phyloP scores from a whole-genome alignment of 2,797 vertebrate genomes.

The Pipistrellus kuhlii region DNA sequence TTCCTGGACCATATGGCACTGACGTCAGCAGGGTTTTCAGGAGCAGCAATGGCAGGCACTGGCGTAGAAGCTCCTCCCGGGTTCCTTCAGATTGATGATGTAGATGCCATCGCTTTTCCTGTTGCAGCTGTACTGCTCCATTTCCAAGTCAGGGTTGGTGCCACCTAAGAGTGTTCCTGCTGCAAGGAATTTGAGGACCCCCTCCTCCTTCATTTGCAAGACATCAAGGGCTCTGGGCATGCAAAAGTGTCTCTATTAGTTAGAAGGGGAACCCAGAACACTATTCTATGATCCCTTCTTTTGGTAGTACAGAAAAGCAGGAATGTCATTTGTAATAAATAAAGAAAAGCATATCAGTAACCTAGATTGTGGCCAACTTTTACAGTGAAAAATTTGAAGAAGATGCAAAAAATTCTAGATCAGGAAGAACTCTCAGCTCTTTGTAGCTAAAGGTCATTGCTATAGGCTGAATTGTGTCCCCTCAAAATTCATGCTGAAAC shows the following conservation, averaged over 20 bases:
- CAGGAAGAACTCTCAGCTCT: background rate
- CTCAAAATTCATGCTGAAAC: background rate
- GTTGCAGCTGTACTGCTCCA: background rate
- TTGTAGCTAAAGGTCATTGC: background rate
- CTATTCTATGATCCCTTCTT: background rate
- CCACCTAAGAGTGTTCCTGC: background rate
- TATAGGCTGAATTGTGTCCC: background rate
- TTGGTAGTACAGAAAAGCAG: background rate
- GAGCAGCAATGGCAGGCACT: background rate
- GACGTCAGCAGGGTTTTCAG: background rate
- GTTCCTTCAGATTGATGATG: background rate
- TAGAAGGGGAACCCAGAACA: background rate
- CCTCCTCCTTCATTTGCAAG: background rate
- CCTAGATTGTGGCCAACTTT: background rate
- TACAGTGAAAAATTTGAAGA: conserved; percentile 24
- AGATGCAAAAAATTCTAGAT: background rate
- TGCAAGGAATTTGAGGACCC: background rate
- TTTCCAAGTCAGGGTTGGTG: background rate
- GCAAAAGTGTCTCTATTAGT: background rate
- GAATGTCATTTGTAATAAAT: conserved; percentile 31
- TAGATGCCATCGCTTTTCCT: background rate
- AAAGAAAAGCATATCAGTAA: background rate
- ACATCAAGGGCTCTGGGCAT: background rate
- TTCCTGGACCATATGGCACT: background rate
- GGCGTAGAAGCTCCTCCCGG: background rate